Evolutionary conservation across 2,797 vertebrate species (phyloP).

Genomic region (Pipistrellus nathusii): DNA sequence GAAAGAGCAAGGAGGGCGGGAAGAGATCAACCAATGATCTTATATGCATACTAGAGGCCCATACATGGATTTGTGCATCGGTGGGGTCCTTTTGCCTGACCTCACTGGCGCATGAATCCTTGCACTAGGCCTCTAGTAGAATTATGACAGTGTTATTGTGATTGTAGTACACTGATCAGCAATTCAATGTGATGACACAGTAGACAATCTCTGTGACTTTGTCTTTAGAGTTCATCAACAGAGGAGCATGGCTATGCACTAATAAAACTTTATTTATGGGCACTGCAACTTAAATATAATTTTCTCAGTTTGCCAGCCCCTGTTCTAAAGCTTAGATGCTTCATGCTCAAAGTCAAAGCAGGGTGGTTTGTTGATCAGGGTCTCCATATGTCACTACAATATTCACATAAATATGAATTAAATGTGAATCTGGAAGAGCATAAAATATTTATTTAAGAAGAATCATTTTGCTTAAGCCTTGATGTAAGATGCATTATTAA

Average conservation of each 20-base stretch:
- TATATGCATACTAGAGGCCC: no score
- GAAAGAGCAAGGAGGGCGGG: no score
- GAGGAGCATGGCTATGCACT: neutral
- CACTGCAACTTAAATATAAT: neutral
- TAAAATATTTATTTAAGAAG: neutral
- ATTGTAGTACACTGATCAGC: neutral
- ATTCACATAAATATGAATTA: slow-evolving; percentile 31
- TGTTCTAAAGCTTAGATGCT: slow-evolving; percentile 8
- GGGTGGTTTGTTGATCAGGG: neutral
- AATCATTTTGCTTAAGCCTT: neutral
- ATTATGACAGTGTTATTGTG: neutral
- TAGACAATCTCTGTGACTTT: neutral
- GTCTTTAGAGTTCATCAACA: neutral
- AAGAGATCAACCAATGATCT: no score
- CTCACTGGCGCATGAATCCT: no score
- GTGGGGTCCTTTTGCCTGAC: no score
- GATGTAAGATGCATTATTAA: neutral
- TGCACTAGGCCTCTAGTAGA: neutral
- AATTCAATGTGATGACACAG: neutral
- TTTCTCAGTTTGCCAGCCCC: neutral
- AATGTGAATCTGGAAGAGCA: neutral
- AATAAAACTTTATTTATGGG: neutral
- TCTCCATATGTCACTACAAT: neutral
- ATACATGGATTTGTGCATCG: no score
- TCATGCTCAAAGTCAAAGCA: neutral